Conservation (phyloP, 2,888 invertebrate genomes). For the Darwinula stevensoni region DNA sequence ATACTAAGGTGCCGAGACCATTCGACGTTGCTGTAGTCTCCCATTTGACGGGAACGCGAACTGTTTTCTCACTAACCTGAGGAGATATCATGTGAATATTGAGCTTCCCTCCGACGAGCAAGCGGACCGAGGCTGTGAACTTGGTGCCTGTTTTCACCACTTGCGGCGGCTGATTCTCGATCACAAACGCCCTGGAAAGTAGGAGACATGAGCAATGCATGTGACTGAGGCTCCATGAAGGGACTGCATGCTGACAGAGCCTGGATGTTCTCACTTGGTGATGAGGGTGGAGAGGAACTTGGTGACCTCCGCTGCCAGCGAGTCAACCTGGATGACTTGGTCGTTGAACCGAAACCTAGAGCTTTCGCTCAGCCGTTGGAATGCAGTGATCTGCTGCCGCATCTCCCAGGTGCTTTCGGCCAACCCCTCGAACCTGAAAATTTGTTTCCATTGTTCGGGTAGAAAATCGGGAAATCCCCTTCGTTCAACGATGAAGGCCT, state of each 20-base stretch:
- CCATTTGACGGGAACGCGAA: too few relatives aligned
- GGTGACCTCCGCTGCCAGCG: not conserved
- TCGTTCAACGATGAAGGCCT: too few relatives aligned
- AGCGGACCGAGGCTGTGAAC: slow-evolving; percentile 70
- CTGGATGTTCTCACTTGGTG: too few relatives aligned
- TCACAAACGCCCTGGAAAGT: slow-evolving; percentile 54
- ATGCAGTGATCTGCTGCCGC: slow-evolving; percentile 45
- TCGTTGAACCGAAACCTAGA: not conserved
- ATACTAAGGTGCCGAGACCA: too few relatives aligned
- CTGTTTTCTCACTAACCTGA: slow-evolving; percentile 29
- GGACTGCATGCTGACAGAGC: too few relatives aligned
- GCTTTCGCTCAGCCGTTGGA: slow-evolving; percentile 27
- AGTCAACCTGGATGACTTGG: not conserved
- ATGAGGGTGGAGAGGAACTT: not conserved
- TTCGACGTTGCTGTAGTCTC: too few relatives aligned
- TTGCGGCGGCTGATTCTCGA: slow-evolving; percentile 90
- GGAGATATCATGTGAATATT: slow-evolving; percentile 85
- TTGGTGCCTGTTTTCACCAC: slow-evolving; percentile 92
- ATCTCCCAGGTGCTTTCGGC: slow-evolving; percentile 64
- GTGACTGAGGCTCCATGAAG: too few relatives aligned
- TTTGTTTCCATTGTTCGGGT: too few relatives aligned
- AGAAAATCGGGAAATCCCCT: too few relatives aligned
- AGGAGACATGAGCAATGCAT: too few relatives aligned
- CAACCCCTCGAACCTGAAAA: slow-evolving; percentile 53
- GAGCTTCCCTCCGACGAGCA: slow-evolving; percentile 67